Evolutionary conservation across 2,797 vertebrate genomes (phyloP), one percentile per base, ranked within the genome.

Genomic region (Cebuella pygmaea): DNA sequence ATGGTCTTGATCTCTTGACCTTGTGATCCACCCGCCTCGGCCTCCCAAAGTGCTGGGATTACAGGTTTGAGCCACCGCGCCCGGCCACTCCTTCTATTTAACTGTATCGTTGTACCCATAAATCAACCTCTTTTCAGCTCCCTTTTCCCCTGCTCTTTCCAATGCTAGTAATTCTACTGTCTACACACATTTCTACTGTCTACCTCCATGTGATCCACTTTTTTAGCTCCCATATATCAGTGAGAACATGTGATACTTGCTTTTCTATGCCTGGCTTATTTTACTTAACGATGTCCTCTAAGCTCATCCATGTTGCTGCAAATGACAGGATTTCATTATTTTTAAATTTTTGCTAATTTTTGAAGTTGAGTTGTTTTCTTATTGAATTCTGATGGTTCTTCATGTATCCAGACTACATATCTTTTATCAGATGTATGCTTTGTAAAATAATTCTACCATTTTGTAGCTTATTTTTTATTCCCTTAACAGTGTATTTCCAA

Each of bases 281-380:
- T 76, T 15, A 76, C 27, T 76, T 76, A 75, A 75, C 24, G 46
- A 76, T 19, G 41, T 78, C 30, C 46, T 48, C 46, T 5, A 48
- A 20, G 75, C 30, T 50, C 30, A 50, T 78, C 9, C 9, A 12
- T 78, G 75, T 20, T 78, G 30, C 44, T 78, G 17, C 27, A 33
- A 50, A 50, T 22, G 30, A 78, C 30, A 50, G 75, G 30, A 48
- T 78, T 78, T 50, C 17, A 50, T 78, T 48, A 78, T n/a, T 48
- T 81, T 78, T 91, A 83, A 95, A 52, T 33, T 52, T 95, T 80
- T 61, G 59, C 67, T 88, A 93, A 13, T 67, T 81, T 96, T 97
- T 39, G n/a, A 87, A 96, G 92, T 52, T 83, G 57, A 64, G 17
- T 59, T 67, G 26, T 59, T 93, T 86, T 50, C n/a, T 87, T 74